Base-by-base conservation (phyloP, 2,888 invertebrate species). In the Drosophila antonietae region DNA sequence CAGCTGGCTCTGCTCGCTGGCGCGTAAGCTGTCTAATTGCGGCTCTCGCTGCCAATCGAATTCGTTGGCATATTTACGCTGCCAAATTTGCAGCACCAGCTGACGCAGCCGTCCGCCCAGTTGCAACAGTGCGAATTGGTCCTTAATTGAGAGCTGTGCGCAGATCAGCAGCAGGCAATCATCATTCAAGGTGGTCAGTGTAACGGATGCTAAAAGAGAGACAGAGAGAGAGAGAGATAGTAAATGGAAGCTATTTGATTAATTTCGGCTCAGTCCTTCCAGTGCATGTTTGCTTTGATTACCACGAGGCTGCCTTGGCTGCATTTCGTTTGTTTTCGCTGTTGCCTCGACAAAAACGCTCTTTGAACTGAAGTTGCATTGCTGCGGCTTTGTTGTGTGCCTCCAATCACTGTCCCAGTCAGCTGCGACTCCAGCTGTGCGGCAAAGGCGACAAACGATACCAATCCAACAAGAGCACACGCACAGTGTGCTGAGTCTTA, bases 101-200 rank as follows among this genome's bases (percentile, higher is more conserved):
- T 55, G 52, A 10, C 35, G 31, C 7, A 88, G 66, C 0, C 80
- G 69, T 2, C 62, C 65, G 46, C 72, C 67, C 62, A 89, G 49
- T 6, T 74, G 75, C 63, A 79, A 44, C 44, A 89, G 15, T 37
- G 63, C 61, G 56, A 81, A 78, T 51, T 89, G 87, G 43, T 87
- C 87, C 43, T 58, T 65, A 46, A 88, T 67, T 39, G 71, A 35
- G 4, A 88, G 71, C 39, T 73, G 51, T 4, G 35, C 58, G 60
- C 81, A 87, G 70, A 87, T 89, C 58, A 89, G 43, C 53, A 82
- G 51, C 64, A 87, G 72, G 51, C 87, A 89, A 68, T 87, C 86
- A 37, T 87, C 88, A 59, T 87, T 79, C 37, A 87, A 70, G 15
- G 52, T 65, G 46, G 75, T 77, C 61, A 83, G 64, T 43, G 68